These are phyloP conservation scores for Toxotes lorentzi DNA, from an alignment of 2,797 vertebrate genomes.

Conservation along the genomic window DNA sequence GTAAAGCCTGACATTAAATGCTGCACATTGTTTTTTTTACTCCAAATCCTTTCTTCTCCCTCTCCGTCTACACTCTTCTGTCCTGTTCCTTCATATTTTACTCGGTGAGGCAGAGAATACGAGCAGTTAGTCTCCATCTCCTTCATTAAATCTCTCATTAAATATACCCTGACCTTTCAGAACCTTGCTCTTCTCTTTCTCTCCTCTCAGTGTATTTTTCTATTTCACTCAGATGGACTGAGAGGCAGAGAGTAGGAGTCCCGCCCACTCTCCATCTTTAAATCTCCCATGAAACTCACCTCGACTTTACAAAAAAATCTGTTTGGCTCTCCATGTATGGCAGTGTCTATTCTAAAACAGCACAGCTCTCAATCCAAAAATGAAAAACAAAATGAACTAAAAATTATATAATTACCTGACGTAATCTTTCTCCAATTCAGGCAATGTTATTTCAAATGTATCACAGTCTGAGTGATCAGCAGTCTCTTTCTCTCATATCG, in stretches of 20 bases:
- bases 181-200: slow-evolving; percentile 24
- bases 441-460: not conserved
- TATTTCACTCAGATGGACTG: slow-evolving; percentile 40
- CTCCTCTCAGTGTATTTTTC: slow-evolving; percentile 19
- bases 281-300: slow-evolving; percentile 51
- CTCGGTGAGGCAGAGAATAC: not conserved
- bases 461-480: not conserved
- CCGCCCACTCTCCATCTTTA: slow-evolving; percentile 68
- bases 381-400: not conserved
- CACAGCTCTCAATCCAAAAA: not conserved
- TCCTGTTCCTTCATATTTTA: slow-evolving; percentile 8
- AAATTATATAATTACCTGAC: slow-evolving; percentile 41
- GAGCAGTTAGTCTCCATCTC: slow-evolving; percentile 38
- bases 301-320: slow-evolving; percentile 35
- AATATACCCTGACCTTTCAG: slow-evolving; percentile 51
- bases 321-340: not conserved
- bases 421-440: slow-evolving; percentile 19
- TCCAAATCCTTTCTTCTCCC: not conserved
- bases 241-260: slow-evolving; percentile 70
- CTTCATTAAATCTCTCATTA: slow-evolving; percentile 55
- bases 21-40: not conserved
- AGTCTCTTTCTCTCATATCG: not conserved
- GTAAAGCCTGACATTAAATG: not conserved
- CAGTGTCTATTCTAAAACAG: slow-evolving; percentile 9
- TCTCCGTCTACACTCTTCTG: not conserved